phyloP scores from a whole-genome alignment of 1,140 invertebrate genomes.

The Cotesia typhae region DNA sequence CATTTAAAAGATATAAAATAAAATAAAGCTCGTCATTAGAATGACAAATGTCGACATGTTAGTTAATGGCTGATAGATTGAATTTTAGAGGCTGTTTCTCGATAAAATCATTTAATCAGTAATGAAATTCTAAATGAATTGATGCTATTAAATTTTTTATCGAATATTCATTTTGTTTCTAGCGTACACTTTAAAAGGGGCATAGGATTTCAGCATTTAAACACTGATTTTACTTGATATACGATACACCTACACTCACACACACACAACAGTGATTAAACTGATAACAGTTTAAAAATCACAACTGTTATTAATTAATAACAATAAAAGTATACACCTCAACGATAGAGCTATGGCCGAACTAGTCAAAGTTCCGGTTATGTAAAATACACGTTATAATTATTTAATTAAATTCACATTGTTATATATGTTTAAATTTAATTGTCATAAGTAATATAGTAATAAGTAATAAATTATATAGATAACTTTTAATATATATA shows the following conservation, averaged over 20 bases:
- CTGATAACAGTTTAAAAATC: no score
- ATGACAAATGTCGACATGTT: slow-evolving; percentile 14
- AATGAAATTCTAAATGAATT: not conserved
- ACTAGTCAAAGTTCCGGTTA: slow-evolving; percentile 30
- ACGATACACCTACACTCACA: no score
- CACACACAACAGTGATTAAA: no score
- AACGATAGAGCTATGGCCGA: slow-evolving; percentile 15
- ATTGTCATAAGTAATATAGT: no score
- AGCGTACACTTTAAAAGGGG: no score
- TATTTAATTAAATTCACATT: not conserved
- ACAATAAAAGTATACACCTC: not conserved
- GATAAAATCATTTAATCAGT: not conserved
- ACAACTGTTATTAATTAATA: not conserved
- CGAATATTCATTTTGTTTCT: not conserved
- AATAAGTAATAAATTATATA: no score
- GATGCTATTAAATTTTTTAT: not conserved
- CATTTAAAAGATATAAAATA: not conserved
- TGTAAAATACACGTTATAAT: slow-evolving; percentile 15
- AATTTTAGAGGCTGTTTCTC: slow-evolving; percentile 20
- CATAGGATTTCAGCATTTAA: not conserved
- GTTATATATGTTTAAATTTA: no score
- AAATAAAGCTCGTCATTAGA: slow-evolving; percentile 14
- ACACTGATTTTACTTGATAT: no score
- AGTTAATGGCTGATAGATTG: slow-evolving; percentile 8
- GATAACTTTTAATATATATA: no score